Evolutionary conservation across 2,113 vertebrate genomes (phyloP).

Genomic region (Scortum barcoo): DNA sequence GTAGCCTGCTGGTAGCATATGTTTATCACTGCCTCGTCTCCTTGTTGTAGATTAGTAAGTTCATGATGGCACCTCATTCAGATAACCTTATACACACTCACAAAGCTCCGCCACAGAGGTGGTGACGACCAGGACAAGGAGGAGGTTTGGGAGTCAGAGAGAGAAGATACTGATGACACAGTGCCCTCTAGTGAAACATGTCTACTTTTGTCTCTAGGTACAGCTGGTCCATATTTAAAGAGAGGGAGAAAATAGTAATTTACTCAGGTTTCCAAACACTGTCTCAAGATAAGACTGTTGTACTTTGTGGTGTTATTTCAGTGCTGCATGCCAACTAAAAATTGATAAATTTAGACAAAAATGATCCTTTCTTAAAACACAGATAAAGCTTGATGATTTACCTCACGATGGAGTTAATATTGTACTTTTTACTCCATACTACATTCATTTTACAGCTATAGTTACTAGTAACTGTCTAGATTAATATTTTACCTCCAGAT

Average conservation of each 20-base stretch:
- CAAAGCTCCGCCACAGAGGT: constrained; percentile 41
- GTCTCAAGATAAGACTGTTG: constrained; percentile 20
- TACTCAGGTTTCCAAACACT: background rate
- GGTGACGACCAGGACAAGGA: constrained; percentile 24
- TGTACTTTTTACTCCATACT: too few species aligned
- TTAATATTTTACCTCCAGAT: too few species aligned
- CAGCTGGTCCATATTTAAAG: constrained; percentile 31
- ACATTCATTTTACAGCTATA: too few species aligned
- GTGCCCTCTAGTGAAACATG: constrained; percentile 74
- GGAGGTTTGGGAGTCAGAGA: constrained; percentile 34
- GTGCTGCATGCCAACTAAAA: background rate
- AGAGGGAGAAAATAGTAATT: background rate
- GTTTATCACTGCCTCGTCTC: constrained; percentile 67
- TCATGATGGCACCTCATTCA: constrained; percentile 69
- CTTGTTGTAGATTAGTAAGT: constrained; percentile 75
- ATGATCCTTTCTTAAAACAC: background rate
- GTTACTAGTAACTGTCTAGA: too few species aligned
- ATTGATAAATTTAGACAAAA: background rate
- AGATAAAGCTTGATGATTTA: background rate
- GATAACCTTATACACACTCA: constrained; percentile 70
- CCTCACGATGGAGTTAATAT: too few species aligned
- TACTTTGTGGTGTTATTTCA: constrained; percentile 1
- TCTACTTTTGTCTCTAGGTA: constrained; percentile 27
- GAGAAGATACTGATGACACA: constrained; percentile 65
- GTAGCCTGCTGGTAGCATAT: constrained; percentile 59